Evolutionary conservation across 2,113 vertebrate species (phyloP), one percentile per base, ranked within the genome.

Genomic region (Campylomormyrus numenius): DNA sequence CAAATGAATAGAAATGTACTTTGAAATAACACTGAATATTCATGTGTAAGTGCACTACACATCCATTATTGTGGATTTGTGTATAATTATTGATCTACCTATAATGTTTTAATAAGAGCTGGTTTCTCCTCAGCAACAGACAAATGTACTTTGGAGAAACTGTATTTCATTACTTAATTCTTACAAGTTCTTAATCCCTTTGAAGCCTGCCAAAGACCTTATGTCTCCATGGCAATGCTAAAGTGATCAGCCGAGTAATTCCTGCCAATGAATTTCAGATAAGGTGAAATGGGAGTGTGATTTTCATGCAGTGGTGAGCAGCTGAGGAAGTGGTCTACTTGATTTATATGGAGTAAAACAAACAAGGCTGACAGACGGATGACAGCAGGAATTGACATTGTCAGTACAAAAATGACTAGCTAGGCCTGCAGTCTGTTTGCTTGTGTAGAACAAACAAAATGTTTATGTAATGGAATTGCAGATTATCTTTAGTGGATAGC

Each of bases 321-420:
- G 94, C 95, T 94, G 96, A 96, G 96, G 96, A 77, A 95, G 96
- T 96, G 96, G 97, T 96, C 96, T 95, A 94, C 96, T 96, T 95
- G 96, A 95, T 97, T 97, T 96, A 97, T 97, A 97, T 97, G 97
- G 96, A 97, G 97, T 97, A 97, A 97, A 97, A 96, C 96, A 97
- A 97, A 97, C 97, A 97, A 93, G 94, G 89, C 95, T 95, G 96
- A 96, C 96, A 96, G 96, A 97, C 95, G 95, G 96, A 95, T 97
- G 97, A 97, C 97, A 97, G 96, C 96, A 96, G 96, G 97, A 97
- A 97, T 97, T 97, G 96, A 97, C 97, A 97, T 97, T 96, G 97
- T 97, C 97, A 97, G 96, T 96, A 96, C 96, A 96, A 96, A 97
- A 97, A 97, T 97, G 96, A 97, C 97, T 97, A 97, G 96, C 96